Conservation (phyloP, 2,797 vertebrate genomes). For the Micrastur ruficollis region DNA sequence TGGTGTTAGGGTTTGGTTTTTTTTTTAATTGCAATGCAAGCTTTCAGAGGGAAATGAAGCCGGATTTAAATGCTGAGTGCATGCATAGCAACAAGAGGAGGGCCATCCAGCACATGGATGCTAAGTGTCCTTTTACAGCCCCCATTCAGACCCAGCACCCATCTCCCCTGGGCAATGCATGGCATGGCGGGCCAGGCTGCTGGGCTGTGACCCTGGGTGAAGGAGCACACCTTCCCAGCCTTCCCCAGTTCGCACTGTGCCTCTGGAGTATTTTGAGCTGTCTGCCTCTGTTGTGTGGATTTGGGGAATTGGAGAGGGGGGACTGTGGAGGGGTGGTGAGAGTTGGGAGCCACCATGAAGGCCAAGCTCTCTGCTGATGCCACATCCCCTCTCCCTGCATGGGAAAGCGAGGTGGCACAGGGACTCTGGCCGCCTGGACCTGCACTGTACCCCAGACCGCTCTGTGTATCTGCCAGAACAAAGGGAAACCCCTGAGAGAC, state of each 20-base stretch:
- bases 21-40: background rate
- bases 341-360: background rate
- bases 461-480: background rate
- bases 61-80: background rate
- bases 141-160: background rate
- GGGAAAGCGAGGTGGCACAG: background rate
- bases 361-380: background rate
- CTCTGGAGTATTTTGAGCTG: background rate
- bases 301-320: background rate
- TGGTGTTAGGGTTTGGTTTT: background rate
- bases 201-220: background rate
- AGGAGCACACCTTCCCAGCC: accelerated
- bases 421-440: background rate
- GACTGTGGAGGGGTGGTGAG: background rate
- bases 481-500: background rate
- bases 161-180: background rate
- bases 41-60: conserved; percentile 26
- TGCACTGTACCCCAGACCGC: too few relatives aligned
- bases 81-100: background rate
- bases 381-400: background rate
- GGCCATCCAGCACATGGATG: conserved; percentile 2
- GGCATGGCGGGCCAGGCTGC: accelerated
- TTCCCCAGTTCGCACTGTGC: background rate
- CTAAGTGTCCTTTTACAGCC: conserved; percentile 28
- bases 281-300: background rate